Percentiles rank a stretch among this genome's conserved stretches.
phyloP scores from a whole-genome alignment of 2,113 vertebrate species.

The Amphilophus citrinellus region DNA sequence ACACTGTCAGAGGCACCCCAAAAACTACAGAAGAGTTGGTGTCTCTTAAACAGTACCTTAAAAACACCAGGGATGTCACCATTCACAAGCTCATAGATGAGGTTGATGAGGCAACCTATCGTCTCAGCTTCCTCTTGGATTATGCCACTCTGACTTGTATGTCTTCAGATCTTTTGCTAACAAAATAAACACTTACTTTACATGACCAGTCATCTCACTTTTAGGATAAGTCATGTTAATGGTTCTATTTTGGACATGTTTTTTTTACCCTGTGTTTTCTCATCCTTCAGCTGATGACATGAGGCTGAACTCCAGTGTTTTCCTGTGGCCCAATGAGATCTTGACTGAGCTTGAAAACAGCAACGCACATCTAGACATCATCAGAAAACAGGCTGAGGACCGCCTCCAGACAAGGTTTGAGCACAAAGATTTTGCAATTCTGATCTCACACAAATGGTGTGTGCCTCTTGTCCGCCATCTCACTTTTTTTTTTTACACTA shows the following conservation, averaged over 20 bases:
- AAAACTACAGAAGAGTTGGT: constrained; percentile 86
- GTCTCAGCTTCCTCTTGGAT: constrained; percentile 88
- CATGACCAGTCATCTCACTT: neutral
- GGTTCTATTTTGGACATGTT: no score
- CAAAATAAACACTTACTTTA: neutral
- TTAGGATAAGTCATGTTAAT: neutral
- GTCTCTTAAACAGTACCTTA: constrained; percentile 80
- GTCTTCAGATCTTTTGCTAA: neutral
- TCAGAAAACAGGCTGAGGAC: constrained; percentile 76
- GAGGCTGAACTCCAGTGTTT: constrained; percentile 85
- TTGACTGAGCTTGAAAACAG: constrained; percentile 80
- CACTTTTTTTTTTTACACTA: neutral
- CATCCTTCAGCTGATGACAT: constrained; percentile 85
- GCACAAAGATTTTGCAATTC: neutral
- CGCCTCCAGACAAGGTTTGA: constrained; percentile 83
- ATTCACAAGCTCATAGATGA: constrained; percentile 82
- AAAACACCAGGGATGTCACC: constrained; percentile 85
- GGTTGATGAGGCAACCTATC: constrained; percentile 77
- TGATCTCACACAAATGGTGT: neutral
- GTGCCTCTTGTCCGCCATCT: neutral
- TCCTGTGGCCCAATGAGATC: constrained; percentile 88
- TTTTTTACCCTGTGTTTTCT: neutral
- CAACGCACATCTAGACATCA: constrained; percentile 63
- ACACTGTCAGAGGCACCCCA: constrained; percentile 82
- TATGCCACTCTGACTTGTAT: constrained; percentile 86